Conservation (phyloP, 2,797 vertebrate genomes). For the Neosilurus hyrtlii region DNA sequence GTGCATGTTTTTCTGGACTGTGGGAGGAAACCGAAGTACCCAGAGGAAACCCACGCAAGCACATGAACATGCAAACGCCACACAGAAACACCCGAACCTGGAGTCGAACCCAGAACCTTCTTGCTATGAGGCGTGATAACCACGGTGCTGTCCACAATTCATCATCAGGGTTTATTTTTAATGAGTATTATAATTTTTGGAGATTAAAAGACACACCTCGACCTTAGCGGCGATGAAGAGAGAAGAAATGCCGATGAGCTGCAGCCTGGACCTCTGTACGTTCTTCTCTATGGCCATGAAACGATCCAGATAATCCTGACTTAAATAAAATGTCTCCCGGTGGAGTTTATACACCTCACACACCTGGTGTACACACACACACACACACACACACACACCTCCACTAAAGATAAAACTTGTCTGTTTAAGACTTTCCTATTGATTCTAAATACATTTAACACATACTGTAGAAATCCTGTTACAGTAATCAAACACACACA, state of each 20-base stretch:
- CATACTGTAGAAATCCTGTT: neutral
- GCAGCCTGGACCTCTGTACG: slow-evolving; percentile 85
- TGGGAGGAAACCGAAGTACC: too few relatives aligned
- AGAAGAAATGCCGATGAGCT: slow-evolving; percentile 92
- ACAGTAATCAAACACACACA: neutral
- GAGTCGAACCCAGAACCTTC: too few relatives aligned
- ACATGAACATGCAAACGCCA: too few relatives aligned
- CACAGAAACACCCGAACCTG: too few relatives aligned
- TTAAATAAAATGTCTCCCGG: slow-evolving; percentile 92
- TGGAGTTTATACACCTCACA: slow-evolving; percentile 94
- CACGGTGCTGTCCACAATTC: too few relatives aligned
- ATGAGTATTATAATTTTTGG: too few relatives aligned
- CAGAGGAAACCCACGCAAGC: too few relatives aligned
- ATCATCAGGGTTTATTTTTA: neutral
- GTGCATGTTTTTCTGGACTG: too few relatives aligned
- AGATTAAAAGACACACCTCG: slow-evolving; percentile 73
- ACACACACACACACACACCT: neutral
- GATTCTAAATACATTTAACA: neutral
- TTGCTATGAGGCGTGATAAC: too few relatives aligned
- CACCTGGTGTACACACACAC: slow-evolving; percentile 70
- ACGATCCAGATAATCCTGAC: slow-evolving; percentile 95
- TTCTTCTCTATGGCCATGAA: slow-evolving; percentile 94
- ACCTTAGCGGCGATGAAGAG: slow-evolving; percentile 96
- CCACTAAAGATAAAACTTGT: neutral
- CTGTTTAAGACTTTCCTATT: neutral